Base-by-base conservation (phyloP, 2,888 invertebrate species). In the Epinotia brunnichana region DNA sequence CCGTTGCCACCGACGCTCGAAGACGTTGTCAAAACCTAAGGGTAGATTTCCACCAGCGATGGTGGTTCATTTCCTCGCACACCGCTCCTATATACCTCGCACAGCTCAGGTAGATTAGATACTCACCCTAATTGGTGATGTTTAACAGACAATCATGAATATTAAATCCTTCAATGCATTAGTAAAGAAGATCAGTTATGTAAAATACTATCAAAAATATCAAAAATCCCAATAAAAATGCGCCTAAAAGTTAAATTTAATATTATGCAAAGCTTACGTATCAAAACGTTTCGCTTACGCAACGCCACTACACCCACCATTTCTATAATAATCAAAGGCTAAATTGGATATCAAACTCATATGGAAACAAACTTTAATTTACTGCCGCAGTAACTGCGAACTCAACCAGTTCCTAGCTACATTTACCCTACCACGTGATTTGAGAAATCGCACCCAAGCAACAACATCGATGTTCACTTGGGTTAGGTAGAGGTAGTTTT, bases 401-500 rank as follows among this genome's bases (percentile, higher is more conserved):
- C 64, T 66, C 64, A 41, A 56, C 64, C 54, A 66, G 64, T 66
- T 64, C 17, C 39, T 35, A 54, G 64, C 53, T 53, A 39, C 54
- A n/a, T 66, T 66, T 64, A 54, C 53, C 66, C 57, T 41, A 21
- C 21, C 64, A 39, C 64, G 54, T 54, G 54, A 41, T 66, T 56
- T n/a, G 66, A 66, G 56, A 51, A 62, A 71, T 61, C 59, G 35
- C 35, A 64, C 51, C 51, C 9, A 48, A 60, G 56, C 61, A 51
- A 64, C 44, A 41, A 41, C 29, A 41, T 51, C 57, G 24, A 24
- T 21, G 48, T 15, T 44, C 24, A 71, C 70, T 51, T 35, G n/a
- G 57, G n/a, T n/a, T n/a, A n/a, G n/a, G n/a, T n/a, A n/a, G n/a
- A 69, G 69, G 60, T 59, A 64, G 66, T 67, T 68, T 68, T 68